These are phyloP conservation scores for Tetranychus piercei DNA, from an alignment of 2,888 invertebrate species.

Conservation along the genomic window DNA sequence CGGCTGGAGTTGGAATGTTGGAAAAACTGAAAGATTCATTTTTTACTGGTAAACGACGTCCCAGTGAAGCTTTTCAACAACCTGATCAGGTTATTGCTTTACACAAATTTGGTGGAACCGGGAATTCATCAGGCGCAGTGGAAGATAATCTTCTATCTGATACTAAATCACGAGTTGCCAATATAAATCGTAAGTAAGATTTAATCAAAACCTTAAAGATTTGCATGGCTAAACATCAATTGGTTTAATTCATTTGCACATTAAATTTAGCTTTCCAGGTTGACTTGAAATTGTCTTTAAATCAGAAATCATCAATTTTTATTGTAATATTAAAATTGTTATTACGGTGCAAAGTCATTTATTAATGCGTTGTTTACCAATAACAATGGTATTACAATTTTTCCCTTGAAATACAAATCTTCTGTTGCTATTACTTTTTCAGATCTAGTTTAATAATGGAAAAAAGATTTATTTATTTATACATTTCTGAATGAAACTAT, in stretches of 20 bases:
- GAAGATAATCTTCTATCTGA: not conserved
- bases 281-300: too few species aligned
- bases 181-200: not conserved
- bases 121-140: not conserved
- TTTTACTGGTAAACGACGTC: constrained; percentile 8
- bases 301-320: too few species aligned
- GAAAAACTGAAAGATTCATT: constrained; percentile 53
- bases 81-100: constrained; percentile 12
- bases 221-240: not conserved
- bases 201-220: not conserved
- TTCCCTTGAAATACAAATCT: not conserved
- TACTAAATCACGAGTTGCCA: constrained; percentile 12
- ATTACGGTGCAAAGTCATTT: too few species aligned
- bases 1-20: constrained; percentile 62
- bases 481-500: too few species aligned
- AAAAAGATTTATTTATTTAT: too few species aligned
- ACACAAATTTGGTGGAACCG: constrained; percentile 1
- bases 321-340: too few species aligned
- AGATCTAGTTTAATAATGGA: too few species aligned
- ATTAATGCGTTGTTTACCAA: too few species aligned
- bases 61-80: constrained; percentile 8
- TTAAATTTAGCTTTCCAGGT: too few species aligned
- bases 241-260: too few species aligned
- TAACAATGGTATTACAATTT: too few species aligned
- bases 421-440: too few species aligned